Base-by-base conservation (phyloP, 2,113 vertebrate genomes). In the Okapia johnstoni region DNA sequence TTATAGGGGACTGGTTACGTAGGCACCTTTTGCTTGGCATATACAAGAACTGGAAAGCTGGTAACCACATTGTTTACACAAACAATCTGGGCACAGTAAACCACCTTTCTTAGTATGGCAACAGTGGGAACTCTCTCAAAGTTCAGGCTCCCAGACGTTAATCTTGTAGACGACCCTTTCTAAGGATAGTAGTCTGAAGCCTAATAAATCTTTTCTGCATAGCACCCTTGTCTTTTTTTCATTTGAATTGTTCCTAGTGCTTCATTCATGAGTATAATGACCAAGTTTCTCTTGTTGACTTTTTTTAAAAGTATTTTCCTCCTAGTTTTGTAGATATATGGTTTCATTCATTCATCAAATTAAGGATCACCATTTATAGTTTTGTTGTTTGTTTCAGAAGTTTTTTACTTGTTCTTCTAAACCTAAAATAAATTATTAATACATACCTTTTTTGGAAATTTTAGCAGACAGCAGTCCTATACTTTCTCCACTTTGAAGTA, bases 321-420 rank as follows among this genome's bases (percentile, higher is more conserved):
- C 48, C 73, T 48, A 48, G 26, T 73, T 85, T 93, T 54, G n/a
- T 87, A 90, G n/a, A 83, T 90, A 46, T 2, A 19, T 79, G 16
- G 80, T 91, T 88, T 96, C 33, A 58, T 93, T 96, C 50, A 50
- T 61, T 4, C 79, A 30, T 79, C 63, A 91, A 88, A 66, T 92
- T 93, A 81, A 43, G 33, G 8, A 73, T 88, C 16, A 61, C 81
- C 76, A 90, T 95, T 83, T 80, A 61, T 85, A 91, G 30, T 80
- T 85, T 93, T 80, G 40, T 33, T 55, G 88, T 87, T 89, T 55
- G 33, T 94, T 96, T 94, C 26, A 85, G 57, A 50, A 66, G 11
- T 23, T 11, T 86, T 87, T 54, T 66, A 95, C n/a, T 94, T 70
- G 36, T 90, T 91, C 90, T 58, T 96, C 61, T 94, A 91, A 97